phyloP scores from a whole-genome alignment of 2,888 invertebrate genomes.

The Cryptocheilus praepositus region DNA sequence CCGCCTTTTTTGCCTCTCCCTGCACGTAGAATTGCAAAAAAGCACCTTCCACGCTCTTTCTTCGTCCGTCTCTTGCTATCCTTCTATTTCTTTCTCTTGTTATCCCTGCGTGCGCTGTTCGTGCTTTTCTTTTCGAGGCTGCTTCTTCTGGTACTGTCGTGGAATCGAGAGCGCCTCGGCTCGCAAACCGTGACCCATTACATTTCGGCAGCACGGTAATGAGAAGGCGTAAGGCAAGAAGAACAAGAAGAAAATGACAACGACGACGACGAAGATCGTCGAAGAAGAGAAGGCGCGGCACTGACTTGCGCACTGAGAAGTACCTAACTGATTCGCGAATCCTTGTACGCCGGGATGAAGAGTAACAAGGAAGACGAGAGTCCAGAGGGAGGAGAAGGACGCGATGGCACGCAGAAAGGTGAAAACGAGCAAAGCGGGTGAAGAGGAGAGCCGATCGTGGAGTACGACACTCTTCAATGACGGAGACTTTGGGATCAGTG shows the following conservation, averaged over 20 bases:
- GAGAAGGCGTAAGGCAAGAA: constrained; percentile 42
- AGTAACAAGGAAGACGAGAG: background rate
- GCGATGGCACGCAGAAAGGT: too few relatives aligned
- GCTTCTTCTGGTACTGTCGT: constrained; percentile 5
- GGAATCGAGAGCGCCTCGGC: constrained; percentile 6
- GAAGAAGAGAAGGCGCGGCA: too few relatives aligned
- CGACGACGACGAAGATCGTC: constrained; percentile 14
- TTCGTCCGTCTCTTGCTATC: background rate
- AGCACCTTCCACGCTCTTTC: background rate
- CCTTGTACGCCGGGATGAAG: background rate
- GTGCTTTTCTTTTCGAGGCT: constrained; percentile 10
- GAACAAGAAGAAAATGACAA: constrained; percentile 27
- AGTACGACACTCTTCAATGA: too few relatives aligned
- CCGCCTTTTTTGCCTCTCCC: background rate
- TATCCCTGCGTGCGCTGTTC: background rate
- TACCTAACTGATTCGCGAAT: constrained; percentile 4
- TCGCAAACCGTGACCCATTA: constrained; percentile 44
- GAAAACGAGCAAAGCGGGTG: too few relatives aligned
- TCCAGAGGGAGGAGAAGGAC: constrained; percentile 7
- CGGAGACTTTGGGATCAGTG: too few relatives aligned
- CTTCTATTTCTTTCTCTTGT: constrained; percentile 6
- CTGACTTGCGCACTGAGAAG: too few relatives aligned
- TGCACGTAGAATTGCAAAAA: background rate
- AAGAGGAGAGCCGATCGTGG: background rate
- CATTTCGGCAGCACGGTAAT: constrained; percentile 48